These are phyloP conservation scores for Nannobrachium achirus DNA, from an alignment of 2,113 vertebrate genomes.

Conservation along the genomic window DNA sequence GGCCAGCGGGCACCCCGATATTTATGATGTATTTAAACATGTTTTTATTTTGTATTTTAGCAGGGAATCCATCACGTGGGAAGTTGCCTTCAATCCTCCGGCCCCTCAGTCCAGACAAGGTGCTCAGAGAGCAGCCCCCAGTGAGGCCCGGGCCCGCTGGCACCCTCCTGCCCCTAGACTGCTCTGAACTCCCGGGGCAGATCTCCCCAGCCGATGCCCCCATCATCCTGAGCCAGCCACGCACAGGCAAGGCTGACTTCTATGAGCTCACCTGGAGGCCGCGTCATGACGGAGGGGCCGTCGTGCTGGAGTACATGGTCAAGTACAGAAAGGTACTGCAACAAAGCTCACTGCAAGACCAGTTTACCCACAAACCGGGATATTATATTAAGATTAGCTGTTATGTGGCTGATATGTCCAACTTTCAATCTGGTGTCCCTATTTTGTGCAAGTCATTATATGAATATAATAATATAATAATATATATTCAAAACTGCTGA, in stretches of 20 bases:
- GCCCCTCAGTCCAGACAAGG: conserved; percentile 77
- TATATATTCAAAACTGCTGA: no score
- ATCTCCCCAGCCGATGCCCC: conserved; percentile 88
- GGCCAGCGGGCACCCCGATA: no score
- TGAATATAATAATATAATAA: no score
- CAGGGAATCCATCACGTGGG: conserved; percentile 63
- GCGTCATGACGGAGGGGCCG: conserved; percentile 83
- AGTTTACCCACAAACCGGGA: no score
- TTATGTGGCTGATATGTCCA: no score
- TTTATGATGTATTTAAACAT: no score
- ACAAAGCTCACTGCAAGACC: no score
- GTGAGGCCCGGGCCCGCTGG: conserved; percentile 66
- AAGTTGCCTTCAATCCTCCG: conserved; percentile 72
- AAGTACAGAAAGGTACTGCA: conserved; percentile 92
- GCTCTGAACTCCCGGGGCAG: conserved; percentile 75
- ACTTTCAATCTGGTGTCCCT: no score
- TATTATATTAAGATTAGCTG: no score
- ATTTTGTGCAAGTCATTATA: no score
- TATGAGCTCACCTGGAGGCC: conserved; percentile 95
- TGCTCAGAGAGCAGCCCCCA: conserved; percentile 76
- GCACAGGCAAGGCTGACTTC: conserved; percentile 92
- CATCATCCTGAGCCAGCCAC: conserved; percentile 92
- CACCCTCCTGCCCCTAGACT: conserved; percentile 74
- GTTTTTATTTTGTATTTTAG: neutral
- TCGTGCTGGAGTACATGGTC: conserved; percentile 90